These are phyloP conservation scores for Apamea crenata DNA, from an alignment of 2,888 invertebrate species.

Conservation along the genomic window DNA sequence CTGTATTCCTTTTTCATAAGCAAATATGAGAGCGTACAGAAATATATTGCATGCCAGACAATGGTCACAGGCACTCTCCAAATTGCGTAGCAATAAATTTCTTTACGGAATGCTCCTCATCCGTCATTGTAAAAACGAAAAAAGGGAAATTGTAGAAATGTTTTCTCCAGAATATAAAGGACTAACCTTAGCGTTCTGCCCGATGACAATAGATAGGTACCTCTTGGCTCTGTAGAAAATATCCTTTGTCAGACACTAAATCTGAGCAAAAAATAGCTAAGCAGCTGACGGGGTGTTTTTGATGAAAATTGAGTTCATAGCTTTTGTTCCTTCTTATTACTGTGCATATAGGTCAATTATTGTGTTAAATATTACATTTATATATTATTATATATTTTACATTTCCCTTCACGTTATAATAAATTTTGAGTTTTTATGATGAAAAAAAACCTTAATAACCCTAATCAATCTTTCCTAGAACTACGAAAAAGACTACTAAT, in stretches of 20 bases:
- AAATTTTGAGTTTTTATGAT: not conserved
- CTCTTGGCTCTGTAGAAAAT: slow-evolving; percentile 64
- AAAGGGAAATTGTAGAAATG: slow-evolving; percentile 70
- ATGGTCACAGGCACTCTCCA: slow-evolving; percentile 62
- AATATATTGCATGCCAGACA: slow-evolving; percentile 50
- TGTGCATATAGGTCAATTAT: not conserved
- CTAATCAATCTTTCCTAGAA: not conserved
- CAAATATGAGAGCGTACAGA: slow-evolving; percentile 18
- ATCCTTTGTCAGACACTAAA: slow-evolving; percentile 68
- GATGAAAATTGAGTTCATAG: slow-evolving; percentile 21
- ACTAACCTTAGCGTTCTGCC: slow-evolving; percentile 67
- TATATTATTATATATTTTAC: not conserved
- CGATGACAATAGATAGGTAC: slow-evolving; percentile 70
- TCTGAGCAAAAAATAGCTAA: slow-evolving; percentile 49
- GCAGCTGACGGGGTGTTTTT: slow-evolving; percentile 22
- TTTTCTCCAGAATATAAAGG: slow-evolving; percentile 71
- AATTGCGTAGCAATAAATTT: slow-evolving; percentile 71
- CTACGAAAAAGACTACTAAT: not conserved
- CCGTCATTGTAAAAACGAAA: slow-evolving; percentile 64
- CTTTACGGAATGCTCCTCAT: slow-evolving; percentile 64
- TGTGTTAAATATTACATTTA: not conserved
- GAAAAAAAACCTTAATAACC: not conserved
- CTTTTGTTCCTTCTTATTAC: not conserved
- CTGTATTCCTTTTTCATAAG: not conserved
- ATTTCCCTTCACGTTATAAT: not conserved